Evolutionary conservation across 2,113 vertebrate genomes (phyloP).

Genomic region (Mustela lutreola): DNA sequence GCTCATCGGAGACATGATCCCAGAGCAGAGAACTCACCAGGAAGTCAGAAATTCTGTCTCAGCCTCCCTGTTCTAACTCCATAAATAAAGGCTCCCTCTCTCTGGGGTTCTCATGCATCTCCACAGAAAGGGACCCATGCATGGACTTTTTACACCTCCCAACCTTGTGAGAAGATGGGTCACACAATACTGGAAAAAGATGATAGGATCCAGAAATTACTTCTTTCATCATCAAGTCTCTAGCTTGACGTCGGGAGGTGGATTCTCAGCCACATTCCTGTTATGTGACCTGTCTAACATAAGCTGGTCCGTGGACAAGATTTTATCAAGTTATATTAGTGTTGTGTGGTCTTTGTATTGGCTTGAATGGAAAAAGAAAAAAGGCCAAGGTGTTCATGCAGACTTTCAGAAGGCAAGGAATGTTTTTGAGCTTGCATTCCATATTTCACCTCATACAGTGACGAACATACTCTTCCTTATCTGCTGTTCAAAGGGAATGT

Average conservation of each 20-base stretch:
- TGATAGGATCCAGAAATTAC: background rate
- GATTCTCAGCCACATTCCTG: background rate
- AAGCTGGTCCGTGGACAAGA: background rate
- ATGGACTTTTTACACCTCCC: background rate
- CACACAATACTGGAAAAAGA: background rate
- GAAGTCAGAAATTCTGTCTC: background rate
- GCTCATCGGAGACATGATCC: background rate
- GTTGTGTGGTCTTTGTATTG: background rate
- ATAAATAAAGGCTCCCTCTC: fast-evolving
- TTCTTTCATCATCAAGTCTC: background rate
- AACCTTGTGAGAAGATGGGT: fast-evolving
- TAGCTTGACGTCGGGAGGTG: background rate
- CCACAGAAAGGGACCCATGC: background rate
- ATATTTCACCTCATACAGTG: background rate
- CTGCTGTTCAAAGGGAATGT: background rate
- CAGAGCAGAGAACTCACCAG: background rate
- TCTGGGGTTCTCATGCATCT: background rate
- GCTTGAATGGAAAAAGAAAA: background rate
- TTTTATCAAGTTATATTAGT: background rate
- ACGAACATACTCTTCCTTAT: background rate
- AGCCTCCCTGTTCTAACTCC: background rate
- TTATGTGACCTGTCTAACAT: too few relatives aligned
- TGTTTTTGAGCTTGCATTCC: background rate
- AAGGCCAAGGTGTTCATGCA: background rate
- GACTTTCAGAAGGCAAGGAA: background rate